Base-by-base conservation (phyloP, 2,113 vertebrate species). In the Rhagologus leucostigma region DNA sequence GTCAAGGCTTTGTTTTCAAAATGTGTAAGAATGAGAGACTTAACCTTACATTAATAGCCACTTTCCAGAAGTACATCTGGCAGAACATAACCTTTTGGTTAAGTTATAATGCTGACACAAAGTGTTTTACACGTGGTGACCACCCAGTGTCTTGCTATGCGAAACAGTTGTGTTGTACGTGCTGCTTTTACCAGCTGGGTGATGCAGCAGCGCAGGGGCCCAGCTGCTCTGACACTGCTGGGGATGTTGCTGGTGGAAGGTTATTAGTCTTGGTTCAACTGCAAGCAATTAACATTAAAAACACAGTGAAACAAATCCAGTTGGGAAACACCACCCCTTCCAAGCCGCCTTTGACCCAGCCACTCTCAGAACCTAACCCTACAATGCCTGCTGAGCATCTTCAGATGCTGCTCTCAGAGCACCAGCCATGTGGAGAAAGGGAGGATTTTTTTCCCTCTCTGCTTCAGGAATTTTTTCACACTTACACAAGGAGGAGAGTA, bases 1-100 rank as follows among this genome's bases (percentile, higher is more conserved):
- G 35, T 49, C 42, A 78, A 84, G 49, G 23, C 91, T 96, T 91
- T 94, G 74, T 85, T 93, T 93, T 79, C 62, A 85, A 76, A 65
- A 73, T 30, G 13, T 41, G 49, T 57, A 65, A 79, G 70, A 76
- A 91, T 49, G 20, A 56, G 11, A 79, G n/a, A 56, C 37, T 65
- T 82, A 94, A 73, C 29, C 50, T 62, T 83, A 82, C 49, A 63
- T 65, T 73, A 69, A 91, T 35, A 90, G 67, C 26, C n/a, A 44
- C 70, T 86, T 95, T 85, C 44, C 85, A 83, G 78, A 81, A 88
- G 59, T 55, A 63, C 67, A 86, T 83, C 47, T 95, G 86, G 83
- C 44, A 75, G 80, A 81, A 84, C 24, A 29, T 16, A 90, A 42
- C 56, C 49, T 39, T 74, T 59, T 65, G 33, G 21, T 80, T 59